Conservation (phyloP, 1,140 invertebrate genomes). For the Trichogramma pretiosum region DNA sequence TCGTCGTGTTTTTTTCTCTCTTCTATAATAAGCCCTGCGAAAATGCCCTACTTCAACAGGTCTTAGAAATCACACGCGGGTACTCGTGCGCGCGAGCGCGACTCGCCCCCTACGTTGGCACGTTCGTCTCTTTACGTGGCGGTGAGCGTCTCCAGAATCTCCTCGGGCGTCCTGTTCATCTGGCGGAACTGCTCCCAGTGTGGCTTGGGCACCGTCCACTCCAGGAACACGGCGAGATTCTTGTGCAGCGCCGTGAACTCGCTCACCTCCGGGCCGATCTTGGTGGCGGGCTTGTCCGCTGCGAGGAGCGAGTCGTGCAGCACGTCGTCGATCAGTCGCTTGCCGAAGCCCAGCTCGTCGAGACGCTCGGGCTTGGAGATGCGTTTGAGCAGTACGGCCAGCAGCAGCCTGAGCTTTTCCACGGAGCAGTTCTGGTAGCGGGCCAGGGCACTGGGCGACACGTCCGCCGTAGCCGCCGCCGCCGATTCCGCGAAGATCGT, state of each 20-base stretch:
- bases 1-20: too few relatives aligned
- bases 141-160: constrained; percentile 66
- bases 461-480: constrained; percentile 52
- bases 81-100: too few relatives aligned
- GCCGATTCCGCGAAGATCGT: constrained; percentile 56
- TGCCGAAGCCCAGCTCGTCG: constrained; percentile 69
- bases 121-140: constrained; percentile 33
- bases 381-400: constrained; percentile 70
- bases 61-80: too few relatives aligned
- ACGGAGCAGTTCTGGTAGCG: constrained; percentile 50
- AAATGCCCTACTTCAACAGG: too few relatives aligned
- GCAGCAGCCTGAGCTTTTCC: constrained; percentile 64
- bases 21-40: too few relatives aligned
- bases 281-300: constrained; percentile 58
- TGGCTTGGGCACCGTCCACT: constrained; percentile 70
- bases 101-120: too few relatives aligned
- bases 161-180: constrained; percentile 65
- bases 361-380: constrained; percentile 70
- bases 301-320: constrained; percentile 64
- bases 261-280: constrained; percentile 39
- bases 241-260: constrained; percentile 54
- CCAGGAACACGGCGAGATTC: constrained; percentile 68
- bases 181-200: constrained; percentile 67
- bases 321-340: constrained; percentile 74
- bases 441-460: not conserved